These are phyloP conservation scores for Myotis vivesi DNA, from an alignment of 2,797 vertebrate species.

Conservation along the genomic window DNA sequence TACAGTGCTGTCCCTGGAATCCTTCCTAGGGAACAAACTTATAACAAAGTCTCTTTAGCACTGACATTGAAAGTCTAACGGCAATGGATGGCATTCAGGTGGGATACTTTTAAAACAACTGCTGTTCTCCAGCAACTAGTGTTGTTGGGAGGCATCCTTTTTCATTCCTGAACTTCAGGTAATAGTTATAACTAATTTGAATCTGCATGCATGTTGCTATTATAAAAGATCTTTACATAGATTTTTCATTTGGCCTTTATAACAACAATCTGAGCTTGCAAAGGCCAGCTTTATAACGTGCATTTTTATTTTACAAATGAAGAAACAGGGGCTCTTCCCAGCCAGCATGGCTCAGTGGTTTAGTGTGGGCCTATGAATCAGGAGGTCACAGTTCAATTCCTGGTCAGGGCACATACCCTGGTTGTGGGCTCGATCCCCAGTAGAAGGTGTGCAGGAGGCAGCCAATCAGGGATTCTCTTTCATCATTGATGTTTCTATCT, in stretches of 20 bases:
- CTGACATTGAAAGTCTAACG: neutral
- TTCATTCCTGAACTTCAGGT: conserved; percentile 22
- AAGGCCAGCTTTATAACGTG: neutral
- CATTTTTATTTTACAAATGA: conserved; percentile 15
- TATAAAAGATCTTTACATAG: neutral
- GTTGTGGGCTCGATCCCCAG: too few relatives aligned
- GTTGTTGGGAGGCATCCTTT: neutral
- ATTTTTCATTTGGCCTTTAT: conserved; percentile 19
- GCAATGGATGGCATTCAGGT: neutral
- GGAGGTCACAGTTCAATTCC: too few relatives aligned
- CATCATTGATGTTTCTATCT: too few relatives aligned
- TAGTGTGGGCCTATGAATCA: too few relatives aligned
- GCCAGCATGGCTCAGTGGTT: too few relatives aligned
- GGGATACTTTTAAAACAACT: neutral
- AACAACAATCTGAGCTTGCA: neutral
- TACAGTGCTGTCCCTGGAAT: neutral
- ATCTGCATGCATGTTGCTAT: neutral
- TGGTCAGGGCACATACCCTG: too few relatives aligned
- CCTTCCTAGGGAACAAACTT: neutral
- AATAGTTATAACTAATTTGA: neutral
- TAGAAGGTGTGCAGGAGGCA: too few relatives aligned
- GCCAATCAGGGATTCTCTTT: too few relatives aligned
- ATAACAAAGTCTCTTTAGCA: neutral
- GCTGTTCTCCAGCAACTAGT: neutral
- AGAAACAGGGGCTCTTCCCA: neutral